These are phyloP conservation scores for Betta splendens DNA, from an alignment of 2,797 vertebrate genomes.

Conservation along the genomic window DNA sequence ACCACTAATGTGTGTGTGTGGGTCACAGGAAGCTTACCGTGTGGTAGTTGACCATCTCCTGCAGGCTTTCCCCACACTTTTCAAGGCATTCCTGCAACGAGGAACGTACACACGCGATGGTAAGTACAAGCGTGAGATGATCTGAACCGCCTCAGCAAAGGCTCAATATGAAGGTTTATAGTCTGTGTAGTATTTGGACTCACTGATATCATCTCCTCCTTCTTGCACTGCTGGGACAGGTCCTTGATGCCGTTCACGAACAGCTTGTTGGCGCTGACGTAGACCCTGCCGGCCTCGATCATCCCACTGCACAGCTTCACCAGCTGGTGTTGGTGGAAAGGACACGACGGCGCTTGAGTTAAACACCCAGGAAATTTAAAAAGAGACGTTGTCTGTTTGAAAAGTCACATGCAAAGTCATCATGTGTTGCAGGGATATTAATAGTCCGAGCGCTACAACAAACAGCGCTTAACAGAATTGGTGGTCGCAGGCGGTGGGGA, in stretches of 20 bases:
- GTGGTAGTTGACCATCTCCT: constrained; percentile 98
- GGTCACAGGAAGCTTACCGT: constrained; percentile 83
- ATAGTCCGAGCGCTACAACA: too few relatives aligned
- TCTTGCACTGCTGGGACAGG: constrained; percentile 94
- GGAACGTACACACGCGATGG: constrained; percentile 22
- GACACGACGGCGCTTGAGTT: constrained; percentile 33
- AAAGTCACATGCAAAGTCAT: constrained; percentile 31
- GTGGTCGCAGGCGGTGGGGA: constrained; percentile 23
- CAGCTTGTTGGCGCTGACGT: constrained; percentile 94
- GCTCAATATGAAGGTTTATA: too few relatives aligned
- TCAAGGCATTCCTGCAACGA: constrained; percentile 91
- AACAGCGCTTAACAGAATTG: constrained; percentile 21
- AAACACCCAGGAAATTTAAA: constrained; percentile 23
- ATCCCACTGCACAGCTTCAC: constrained; percentile 97
- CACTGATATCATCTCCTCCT: constrained; percentile 93
- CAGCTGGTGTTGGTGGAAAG: constrained; percentile 81
- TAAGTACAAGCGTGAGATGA: constrained; percentile 3
- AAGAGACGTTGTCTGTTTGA: constrained; percentile 34
- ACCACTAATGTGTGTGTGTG: constrained; percentile 2
- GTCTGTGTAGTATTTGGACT: constrained; percentile 51
- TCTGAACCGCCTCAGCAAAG: too few relatives aligned
- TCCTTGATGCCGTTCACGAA: constrained; percentile 94
- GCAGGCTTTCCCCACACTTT: constrained; percentile 94
- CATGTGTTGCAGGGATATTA: constrained; percentile 35
- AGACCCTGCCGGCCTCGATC: constrained; percentile 93